Conservation (phyloP, 2,797 vertebrate genomes). For the Australoheros facetus region DNA sequence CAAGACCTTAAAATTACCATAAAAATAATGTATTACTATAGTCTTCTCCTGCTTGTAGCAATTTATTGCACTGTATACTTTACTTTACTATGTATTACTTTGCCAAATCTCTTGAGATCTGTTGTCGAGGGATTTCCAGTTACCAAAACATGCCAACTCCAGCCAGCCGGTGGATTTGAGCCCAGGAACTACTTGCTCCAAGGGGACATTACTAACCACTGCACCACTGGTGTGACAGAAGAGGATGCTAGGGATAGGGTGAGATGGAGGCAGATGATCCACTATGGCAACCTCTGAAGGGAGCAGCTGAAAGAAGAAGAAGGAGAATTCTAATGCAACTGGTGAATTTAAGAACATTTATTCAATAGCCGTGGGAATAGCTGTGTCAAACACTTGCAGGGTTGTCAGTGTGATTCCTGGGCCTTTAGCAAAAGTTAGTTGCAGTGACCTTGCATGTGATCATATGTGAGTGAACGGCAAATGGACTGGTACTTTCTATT, state of each 20-base stretch:
- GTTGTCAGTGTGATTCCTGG: background rate
- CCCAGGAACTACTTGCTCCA: background rate
- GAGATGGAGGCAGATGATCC: background rate
- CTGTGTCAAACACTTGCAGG: background rate
- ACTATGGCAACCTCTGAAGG: background rate
- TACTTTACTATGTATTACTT: background rate
- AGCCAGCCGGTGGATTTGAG: too few species aligned
- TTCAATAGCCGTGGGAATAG: background rate
- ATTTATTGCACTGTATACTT: background rate
- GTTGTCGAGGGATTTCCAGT: background rate
- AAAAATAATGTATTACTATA: background rate
- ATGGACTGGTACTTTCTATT: background rate
- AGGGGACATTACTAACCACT: background rate
- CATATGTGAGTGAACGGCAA: background rate
- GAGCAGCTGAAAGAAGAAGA: background rate
- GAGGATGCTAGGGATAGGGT: background rate
- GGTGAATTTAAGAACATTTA: background rate
- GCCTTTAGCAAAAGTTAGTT: background rate
- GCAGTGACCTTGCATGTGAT: background rate
- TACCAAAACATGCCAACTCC: too few species aligned
- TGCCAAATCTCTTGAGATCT: background rate
- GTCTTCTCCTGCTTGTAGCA: background rate
- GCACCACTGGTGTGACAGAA: background rate
- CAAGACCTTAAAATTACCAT: too few species aligned
- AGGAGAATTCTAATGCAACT: background rate